Percentiles rank a stretch among this genome's conserved stretches.
Evolutionary conservation across 2,797 vertebrate species (phyloP).

Genomic region (Balearica regulorum): DNA sequence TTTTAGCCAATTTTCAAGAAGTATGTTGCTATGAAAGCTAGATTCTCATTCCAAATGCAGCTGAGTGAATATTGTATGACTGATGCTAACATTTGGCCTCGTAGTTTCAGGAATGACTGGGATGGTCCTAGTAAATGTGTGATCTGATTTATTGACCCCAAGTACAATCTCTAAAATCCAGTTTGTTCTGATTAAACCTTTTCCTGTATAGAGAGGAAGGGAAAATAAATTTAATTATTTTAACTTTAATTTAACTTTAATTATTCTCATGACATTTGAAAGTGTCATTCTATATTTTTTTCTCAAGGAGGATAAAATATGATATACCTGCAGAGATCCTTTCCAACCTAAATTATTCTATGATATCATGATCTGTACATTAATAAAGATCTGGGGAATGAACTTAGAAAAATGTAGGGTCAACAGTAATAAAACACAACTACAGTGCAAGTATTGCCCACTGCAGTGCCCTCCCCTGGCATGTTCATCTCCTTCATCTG

Average conservation of each 20-base stretch:
- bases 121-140: background rate
- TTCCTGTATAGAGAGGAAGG: background rate
- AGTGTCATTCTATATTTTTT: background rate
- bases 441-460: background rate
- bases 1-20: background rate
- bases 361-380: background rate
- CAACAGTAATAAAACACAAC: background rate
- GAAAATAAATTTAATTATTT: background rate
- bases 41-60: background rate
- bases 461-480: background rate
- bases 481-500: background rate
- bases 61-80: background rate
- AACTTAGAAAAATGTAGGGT: background rate
- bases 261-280: constrained; percentile 4
- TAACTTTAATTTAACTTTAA: too few species aligned
- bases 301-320: background rate
- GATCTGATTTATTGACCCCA: background rate
- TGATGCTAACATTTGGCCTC: background rate
- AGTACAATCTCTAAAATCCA: background rate
- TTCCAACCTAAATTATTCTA: background rate
- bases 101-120: background rate
- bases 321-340: background rate
- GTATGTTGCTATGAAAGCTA: background rate
- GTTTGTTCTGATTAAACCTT: background rate
- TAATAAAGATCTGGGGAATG: background rate